Base-by-base conservation (phyloP, 2,797 vertebrate genomes). In the Hybognathus amarus region DNA sequence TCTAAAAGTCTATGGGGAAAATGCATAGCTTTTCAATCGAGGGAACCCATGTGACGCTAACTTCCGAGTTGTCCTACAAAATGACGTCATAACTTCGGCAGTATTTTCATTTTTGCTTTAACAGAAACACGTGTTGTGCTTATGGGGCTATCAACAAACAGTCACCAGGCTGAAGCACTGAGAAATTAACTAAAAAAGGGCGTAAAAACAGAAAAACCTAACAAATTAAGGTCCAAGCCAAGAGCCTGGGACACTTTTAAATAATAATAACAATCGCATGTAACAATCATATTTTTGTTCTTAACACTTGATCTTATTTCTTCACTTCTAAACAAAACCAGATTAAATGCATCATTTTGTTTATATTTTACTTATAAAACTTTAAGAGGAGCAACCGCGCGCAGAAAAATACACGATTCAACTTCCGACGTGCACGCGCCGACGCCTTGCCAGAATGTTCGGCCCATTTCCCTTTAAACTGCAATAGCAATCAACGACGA, bases 341-440 rank as follows among this genome's bases (percentile, higher is more conserved):
- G 18, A 2, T 68, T 0, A 7, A 9, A 1, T 2, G 11, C 36
- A 22, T 6, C 1, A 11, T 40, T 22, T n/a, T 38, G 22, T 47
- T 47, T 47, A 47, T 47, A 47, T 45, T 45, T 45, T 13, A 13
- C 13, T 47, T 2, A 47, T 17, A 47, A 47, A 47, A 47, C 45
- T 47, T 45, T 45, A 13, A 20, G 50, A 47, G 13, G 6, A 54
- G 18, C 47, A 36, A 12, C 11, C 42, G 6, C 59, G 59, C 59
- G 13, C 13, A 63, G 17, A 24, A 22, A 45, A 42, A 13, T 8
- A 59, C 52, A 38, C 2, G 7, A 54, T 76, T 59, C 15, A 76
- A 61, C 74, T 40, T 40, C 66, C 66, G 20, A 18, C 11, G 78
- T 22, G 66, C 66, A 69, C 66, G 50, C 66, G 38, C 75, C 10